phyloP scores from a whole-genome alignment of 2,113 vertebrate genomes.

The Pungitius pungitius region DNA sequence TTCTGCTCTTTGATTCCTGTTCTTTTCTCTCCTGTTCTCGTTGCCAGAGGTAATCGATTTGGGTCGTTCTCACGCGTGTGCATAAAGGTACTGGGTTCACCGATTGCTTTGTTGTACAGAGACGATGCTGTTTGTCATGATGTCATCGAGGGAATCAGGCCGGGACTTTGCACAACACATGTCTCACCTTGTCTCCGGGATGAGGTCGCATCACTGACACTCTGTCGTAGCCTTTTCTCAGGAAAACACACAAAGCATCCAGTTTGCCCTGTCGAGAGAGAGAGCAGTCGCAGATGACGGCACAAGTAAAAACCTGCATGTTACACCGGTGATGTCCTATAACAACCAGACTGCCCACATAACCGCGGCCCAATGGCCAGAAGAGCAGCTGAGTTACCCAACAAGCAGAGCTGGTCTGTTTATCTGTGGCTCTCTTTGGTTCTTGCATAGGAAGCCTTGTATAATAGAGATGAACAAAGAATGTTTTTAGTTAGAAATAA shows the following conservation, averaged over 20 bases:
- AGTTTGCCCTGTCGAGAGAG: conserved; percentile 87
- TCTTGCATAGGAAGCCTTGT: conserved; percentile 4
- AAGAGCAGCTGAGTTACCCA: neutral
- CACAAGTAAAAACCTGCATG: neutral
- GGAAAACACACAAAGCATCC: conserved; percentile 91
- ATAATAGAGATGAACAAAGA: conserved; percentile 42
- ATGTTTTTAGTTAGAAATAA: conserved; percentile 61
- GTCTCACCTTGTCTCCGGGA: conserved; percentile 94
- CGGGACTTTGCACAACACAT: neutral
- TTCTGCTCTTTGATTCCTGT: conserved; percentile 10
- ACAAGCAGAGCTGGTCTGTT: neutral
- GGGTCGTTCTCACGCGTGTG: conserved; percentile 7
- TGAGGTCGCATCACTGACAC: conserved; percentile 97
- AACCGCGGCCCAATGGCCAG: neutral
- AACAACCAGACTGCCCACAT: neutral
- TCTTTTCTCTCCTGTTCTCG: neutral
- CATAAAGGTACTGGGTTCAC: conserved; percentile 32
- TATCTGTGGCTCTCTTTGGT: conserved; percentile 14
- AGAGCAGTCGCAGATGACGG: neutral
- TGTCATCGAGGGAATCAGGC: neutral
- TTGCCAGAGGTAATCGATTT: conserved; percentile 26
- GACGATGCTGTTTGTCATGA: conserved; percentile 10
- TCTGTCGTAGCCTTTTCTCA: conserved; percentile 92
- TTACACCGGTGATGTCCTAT: neutral
- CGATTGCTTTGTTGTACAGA: conserved; percentile 5